These are phyloP conservation scores for Heterotilapia buettikoferi DNA, from an alignment of 2,113 vertebrate species.

Conservation along the genomic window DNA sequence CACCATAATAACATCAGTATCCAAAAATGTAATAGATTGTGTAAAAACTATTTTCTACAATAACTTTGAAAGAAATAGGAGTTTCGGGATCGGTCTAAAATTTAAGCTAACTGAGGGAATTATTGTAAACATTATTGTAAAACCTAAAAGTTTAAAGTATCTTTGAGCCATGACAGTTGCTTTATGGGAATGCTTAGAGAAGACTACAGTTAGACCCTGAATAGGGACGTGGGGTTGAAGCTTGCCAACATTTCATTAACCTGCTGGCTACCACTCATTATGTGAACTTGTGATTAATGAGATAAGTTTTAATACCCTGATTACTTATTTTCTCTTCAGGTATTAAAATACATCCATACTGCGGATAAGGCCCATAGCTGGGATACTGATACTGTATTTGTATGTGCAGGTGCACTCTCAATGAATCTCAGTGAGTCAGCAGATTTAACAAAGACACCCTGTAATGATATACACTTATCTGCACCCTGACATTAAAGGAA, in stretches of 20 bases:
- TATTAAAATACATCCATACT: background rate
- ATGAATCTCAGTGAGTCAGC: background rate
- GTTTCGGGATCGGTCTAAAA: background rate
- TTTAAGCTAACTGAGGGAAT: background rate
- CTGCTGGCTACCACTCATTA: background rate
- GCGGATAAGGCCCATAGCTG: background rate
- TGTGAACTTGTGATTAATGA: background rate
- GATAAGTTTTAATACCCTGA: background rate
- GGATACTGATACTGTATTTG: background rate
- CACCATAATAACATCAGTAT: background rate
- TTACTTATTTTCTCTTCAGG: background rate
- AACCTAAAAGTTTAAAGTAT: fast-evolving
- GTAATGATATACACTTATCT: background rate
- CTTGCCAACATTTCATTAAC: background rate
- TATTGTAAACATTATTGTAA: background rate
- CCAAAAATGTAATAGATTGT: background rate
- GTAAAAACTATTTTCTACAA: background rate
- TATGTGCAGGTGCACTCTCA: background rate
- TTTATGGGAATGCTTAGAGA: background rate
- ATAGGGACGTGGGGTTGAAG: fast-evolving
- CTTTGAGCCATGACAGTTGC: background rate
- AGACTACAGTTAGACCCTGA: background rate
- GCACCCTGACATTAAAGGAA: background rate
- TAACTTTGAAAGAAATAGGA: background rate
- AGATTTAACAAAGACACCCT: background rate